Percentiles rank a stretch among this genome's conserved stretches.
Evolutionary conservation across 2,113 vertebrate species (phyloP).

Genomic region (Phalacrocorax aristotelis): DNA sequence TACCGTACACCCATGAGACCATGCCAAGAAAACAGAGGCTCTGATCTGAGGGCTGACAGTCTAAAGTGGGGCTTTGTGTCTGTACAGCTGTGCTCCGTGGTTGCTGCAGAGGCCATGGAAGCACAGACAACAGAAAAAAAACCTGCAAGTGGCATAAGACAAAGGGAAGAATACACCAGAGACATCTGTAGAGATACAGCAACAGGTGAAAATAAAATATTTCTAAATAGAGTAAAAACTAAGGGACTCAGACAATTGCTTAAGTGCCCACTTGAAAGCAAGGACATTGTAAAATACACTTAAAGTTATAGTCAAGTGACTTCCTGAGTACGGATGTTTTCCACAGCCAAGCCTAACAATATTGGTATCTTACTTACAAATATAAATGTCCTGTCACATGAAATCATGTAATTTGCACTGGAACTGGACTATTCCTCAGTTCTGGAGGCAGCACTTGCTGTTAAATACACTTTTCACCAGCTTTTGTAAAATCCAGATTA

Average conservation of each 20-base stretch:
- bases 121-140: neutral
- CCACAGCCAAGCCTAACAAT: neutral
- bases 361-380: neutral
- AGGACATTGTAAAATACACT: neutral
- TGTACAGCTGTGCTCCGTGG: neutral
- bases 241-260: neutral
- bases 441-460: neutral
- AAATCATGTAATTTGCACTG: neutral
- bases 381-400: neutral
- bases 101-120: neutral
- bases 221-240: neutral
- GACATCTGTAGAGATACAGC: neutral
- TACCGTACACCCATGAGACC: neutral
- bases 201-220: neutral
- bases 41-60: neutral
- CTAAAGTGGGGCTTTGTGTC: neutral
- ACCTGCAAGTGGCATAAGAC: neutral
- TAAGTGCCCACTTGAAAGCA: neutral
- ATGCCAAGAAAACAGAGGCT: neutral
- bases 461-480: neutral
- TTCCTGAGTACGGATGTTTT: neutral
- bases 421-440: neutral
- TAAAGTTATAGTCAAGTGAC: neutral
- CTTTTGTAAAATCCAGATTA: neutral
- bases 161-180: neutral